Conservation (phyloP, 2,888 invertebrate genomes). For the Lapara coniferarum region DNA sequence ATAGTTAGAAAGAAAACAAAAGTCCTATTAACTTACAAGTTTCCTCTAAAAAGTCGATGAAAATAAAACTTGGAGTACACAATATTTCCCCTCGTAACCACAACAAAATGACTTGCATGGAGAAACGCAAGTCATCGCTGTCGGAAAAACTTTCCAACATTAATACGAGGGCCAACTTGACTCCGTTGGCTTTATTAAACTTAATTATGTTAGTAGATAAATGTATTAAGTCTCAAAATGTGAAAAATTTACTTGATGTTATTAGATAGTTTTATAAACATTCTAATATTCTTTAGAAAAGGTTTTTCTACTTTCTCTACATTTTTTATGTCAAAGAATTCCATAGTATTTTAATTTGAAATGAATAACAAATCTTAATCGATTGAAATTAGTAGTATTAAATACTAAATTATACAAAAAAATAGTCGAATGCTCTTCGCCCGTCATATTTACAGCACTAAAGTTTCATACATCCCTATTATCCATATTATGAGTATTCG, state of each 20-base stretch:
- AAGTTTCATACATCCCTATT: neutral
- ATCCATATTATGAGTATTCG: neutral
- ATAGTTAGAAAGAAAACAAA: neutral
- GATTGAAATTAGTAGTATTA: too few species aligned
- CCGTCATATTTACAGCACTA: neutral
- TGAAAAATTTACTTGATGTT: neutral
- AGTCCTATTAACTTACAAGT: constrained; percentile 5
- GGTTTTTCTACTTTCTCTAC: too few species aligned
- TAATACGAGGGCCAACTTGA: constrained; percentile 62
- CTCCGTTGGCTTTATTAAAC: constrained; percentile 50
- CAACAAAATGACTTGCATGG: constrained; percentile 60
- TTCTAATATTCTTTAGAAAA: too few species aligned
- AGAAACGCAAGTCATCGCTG: constrained; percentile 62
- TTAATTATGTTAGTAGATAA: constrained; percentile 46
- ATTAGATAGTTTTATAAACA: neutral
- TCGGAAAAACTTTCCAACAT: constrained; percentile 64
- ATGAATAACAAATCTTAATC: too few species aligned
- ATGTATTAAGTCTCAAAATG: constrained; percentile 1
- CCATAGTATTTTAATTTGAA: too few species aligned
- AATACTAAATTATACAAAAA: too few species aligned
- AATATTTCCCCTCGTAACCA: constrained; percentile 40
- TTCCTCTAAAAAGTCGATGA: constrained; percentile 32
- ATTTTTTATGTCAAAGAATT: too few species aligned
- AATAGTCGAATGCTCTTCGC: neutral
- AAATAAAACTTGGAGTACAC: constrained; percentile 29